Base-by-base conservation (phyloP, 2,113 vertebrate genomes). In the Piaya cayana region DNA sequence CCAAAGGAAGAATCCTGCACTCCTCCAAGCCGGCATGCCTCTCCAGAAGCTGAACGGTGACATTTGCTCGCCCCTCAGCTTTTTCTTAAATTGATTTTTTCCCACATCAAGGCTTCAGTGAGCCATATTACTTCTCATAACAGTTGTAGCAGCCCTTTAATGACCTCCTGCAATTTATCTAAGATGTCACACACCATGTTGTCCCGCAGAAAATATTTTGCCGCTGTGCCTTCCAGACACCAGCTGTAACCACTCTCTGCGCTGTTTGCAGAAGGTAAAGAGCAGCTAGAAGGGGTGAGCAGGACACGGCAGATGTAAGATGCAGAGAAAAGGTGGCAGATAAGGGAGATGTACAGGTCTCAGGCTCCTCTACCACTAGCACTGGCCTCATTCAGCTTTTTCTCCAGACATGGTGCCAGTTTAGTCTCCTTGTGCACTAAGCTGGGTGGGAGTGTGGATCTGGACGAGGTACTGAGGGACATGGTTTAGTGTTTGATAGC, bases 371-470 rank as follows among this genome's bases (percentile, higher is more conserved):
- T n/a, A 21, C 29, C 26, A 29, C 23, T n/a, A 9, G 27, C 18
- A 52, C 20, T 23, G 59, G 52, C 8, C 23, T 43, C 18, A n/a
- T 22, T 42, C 56, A 32, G 16, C 8, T 20, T 64, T 49, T 62
- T n/a, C 43, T 52, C 12, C 36, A 79, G 11, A 6, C 9, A 4
- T 1, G 5, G 53, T 55, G 29, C 11, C 8, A 60, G 37, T 26
- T 39, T 15, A 34, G 39, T 25, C 16, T 39, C 20, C 19, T 8
- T 14, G 5, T 26, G 29, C 29, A 12, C 0, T 0, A 12, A 72
- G 30, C 14, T 25, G 32, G 29, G 37, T 39, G 3, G n/a, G n/a
- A n/a, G n/a, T n/a, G n/a, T n/a, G n/a, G n/a, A n/a, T n/a, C n/a
- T n/a, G n/a, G n/a, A n/a, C n/a, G n/a, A n/a, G n/a, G n/a, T n/a